These are phyloP conservation scores for Neodiprion fabricii DNA, from an alignment of 1,140 invertebrate species.

Conservation along the genomic window DNA sequence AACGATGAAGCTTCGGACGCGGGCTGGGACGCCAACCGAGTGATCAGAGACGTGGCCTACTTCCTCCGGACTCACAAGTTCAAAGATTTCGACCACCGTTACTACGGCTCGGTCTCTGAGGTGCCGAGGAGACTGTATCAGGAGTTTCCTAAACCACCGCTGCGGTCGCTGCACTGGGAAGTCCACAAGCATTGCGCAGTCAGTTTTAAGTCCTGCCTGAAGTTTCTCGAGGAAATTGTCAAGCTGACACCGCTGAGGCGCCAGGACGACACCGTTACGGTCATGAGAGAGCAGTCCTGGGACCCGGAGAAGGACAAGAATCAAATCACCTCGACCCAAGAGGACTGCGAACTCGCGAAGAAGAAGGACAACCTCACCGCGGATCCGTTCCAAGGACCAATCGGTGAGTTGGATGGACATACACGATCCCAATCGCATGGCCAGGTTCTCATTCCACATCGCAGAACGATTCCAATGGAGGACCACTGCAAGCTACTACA, in stretches of 20 bases:
- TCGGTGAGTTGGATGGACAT: conserved; percentile 37
- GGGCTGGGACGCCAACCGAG: conserved; percentile 41
- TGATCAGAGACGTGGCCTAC: conserved; percentile 65
- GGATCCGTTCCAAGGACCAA: conserved; percentile 64
- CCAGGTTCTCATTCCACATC: not conserved
- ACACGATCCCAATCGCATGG: not conserved
- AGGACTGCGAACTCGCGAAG: conserved; percentile 58
- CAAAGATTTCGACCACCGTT: conserved; percentile 67
- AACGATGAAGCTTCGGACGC: conserved; percentile 27
- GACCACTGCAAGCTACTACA: conserved; percentile 68
- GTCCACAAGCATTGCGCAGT: conserved; percentile 64
- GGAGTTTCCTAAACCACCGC: conserved; percentile 62
- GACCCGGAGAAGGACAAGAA: conserved; percentile 39
- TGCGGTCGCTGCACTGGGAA: conserved; percentile 68
- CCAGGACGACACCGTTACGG: conserved; percentile 59
- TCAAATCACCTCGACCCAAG: conserved; percentile 54
- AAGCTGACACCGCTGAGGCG: conserved; percentile 49
- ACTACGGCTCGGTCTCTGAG: conserved; percentile 41
- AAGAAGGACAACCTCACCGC: conserved; percentile 54
- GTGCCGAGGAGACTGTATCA: conserved; percentile 47
- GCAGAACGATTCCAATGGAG: conserved; percentile 68
- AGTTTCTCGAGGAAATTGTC: conserved; percentile 62
- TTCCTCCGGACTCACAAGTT: conserved; percentile 69
- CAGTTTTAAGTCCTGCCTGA: conserved; percentile 63
- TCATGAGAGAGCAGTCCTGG: conserved; percentile 61